Base-by-base conservation (phyloP, 2,113 vertebrate genomes). In the Plotosus lineatus region DNA sequence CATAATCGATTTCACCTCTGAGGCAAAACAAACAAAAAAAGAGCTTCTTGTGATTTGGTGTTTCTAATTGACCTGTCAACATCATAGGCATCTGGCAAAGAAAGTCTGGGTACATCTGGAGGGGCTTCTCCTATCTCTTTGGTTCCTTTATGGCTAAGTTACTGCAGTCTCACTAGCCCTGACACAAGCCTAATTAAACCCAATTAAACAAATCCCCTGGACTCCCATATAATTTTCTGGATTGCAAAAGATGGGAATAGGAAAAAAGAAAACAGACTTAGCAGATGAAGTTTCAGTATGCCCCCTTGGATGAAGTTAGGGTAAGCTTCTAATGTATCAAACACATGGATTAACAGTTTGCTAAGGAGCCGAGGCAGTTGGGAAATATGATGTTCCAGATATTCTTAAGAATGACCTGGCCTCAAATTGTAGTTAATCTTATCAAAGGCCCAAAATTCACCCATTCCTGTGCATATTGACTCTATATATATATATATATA, bases 311-410 rank as follows among this genome's bases (percentile, higher is more conserved):
- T 87, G 90, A 91, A 92, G 88, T 89, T 87, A 89, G 48, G 82
- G 78, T 69, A 87, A 89, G 86, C 78, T 89, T 91, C 91, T 93
- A 93, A 93, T 93, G 91, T 92, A 90, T 92, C 90, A 94, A 93
- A 92, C 92, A 92, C 90, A 90, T 92, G 91, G 92, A 92, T 93
- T 94, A 93, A 92, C 48, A 89, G 91, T 92, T 89, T 90, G 87
- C 85, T 82, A 85, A 89, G 80, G 90, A 92, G 87, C 88, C 77
- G 86, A 86, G 85, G 89, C 86, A 83, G 86, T 86, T 85, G 75
- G 68, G 88, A 88, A 89, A 90, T 91, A 89, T 55, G 91, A 73
- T 51, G 91, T 91, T 91, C 92, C 60, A 85, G 88, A 88, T 84
- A 90, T 89, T 86, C 90, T 86, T 85, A 86, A 89, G 86, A 83